Base-by-base conservation (phyloP, 2,888 invertebrate genomes). In the Lagria hirta region DNA sequence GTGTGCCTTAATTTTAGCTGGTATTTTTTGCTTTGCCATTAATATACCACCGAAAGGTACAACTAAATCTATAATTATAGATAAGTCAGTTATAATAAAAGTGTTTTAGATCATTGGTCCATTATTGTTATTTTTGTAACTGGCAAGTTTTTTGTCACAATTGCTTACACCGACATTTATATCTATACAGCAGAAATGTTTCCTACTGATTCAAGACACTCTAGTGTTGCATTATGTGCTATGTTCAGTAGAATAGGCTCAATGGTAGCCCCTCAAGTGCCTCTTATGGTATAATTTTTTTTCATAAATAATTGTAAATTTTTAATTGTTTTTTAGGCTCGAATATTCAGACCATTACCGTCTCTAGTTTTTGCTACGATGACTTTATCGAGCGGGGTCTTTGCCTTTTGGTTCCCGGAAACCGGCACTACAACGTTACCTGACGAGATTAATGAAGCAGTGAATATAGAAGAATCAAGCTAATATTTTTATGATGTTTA, bases 211-310 rank as follows among this genome's bases (percentile, higher is more conserved):
- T 70, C 79, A 35, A 76, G 86, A 36, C 80, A 81, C 59, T 81
- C 83, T 10, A 73, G 83, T 52, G 73, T 86, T 29, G 80, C 82
- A 3, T 75, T 81, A 30, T 83, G 82, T 67, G 83, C 84, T 29
- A 82, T 84, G 73, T 75, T 82, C 52, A 85, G 85, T 24, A 74
- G 84, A n/a, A 54, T 84, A 43, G 86, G 86, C n/a, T 81, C 83
- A 10, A 79, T 84, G 63, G 66, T 83, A 35, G 84, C 86, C 18
- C 85, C 86, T 17, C 84, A 84, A 68, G 81, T 84, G 4, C 81
- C 82, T 10, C 69, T 84, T 21, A 65, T 85, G 70, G 82, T 81
- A 60, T 62, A 15, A 7, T 6, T 6, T 36, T 21, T 6, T 8
- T 22, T n/a, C 37, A 8, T 36, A 27, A 26, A 37, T 12, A 7